phyloP scores from a whole-genome alignment of 2,888 invertebrate species.

The Trissolcus brochymenae region DNA sequence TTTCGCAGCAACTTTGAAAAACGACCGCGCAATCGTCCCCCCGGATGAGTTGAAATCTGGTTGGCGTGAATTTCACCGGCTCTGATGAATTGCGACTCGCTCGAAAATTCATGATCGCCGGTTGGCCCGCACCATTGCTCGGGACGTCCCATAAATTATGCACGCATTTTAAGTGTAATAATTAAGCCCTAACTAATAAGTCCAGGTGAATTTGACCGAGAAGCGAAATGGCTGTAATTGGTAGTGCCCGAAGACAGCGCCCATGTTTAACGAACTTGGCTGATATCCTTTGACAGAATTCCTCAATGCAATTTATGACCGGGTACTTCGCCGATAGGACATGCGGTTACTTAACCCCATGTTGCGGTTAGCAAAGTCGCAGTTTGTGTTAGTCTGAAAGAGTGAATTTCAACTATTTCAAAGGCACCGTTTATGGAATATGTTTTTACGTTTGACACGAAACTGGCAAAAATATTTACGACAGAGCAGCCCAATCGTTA shows the following conservation, averaged over 20 bases:
- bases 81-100: conserved; percentile 23
- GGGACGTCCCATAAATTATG: conserved; percentile 23
- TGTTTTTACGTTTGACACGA: conserved; percentile 38
- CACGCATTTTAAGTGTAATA: conserved; percentile 20
- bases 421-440: conserved; percentile 14
- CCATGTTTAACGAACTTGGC: conserved; percentile 37
- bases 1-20: no score
- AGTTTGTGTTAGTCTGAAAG: conserved; percentile 3
- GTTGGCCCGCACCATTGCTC: conserved; percentile 11
- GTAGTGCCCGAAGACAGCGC: conserved; percentile 11
- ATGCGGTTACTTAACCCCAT: conserved; percentile 23
- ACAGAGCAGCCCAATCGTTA: conserved; percentile 15
- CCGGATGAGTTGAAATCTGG: no score
- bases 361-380: conserved; percentile 29
- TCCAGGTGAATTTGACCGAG: conserved; percentile 22
- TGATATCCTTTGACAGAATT: conserved; percentile 33
- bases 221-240: conserved; percentile 20
- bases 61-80: not conserved
- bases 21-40: no score
- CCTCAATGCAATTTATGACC: conserved; percentile 41
- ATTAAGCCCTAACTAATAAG: conserved; percentile 29
- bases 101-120: conserved; percentile 22
- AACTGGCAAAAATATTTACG: conserved; percentile 31
- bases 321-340: conserved; percentile 29
- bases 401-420: conserved; percentile 24